Base-by-base conservation (phyloP, 2,888 invertebrate genomes). In the Ophion costatus region DNA sequence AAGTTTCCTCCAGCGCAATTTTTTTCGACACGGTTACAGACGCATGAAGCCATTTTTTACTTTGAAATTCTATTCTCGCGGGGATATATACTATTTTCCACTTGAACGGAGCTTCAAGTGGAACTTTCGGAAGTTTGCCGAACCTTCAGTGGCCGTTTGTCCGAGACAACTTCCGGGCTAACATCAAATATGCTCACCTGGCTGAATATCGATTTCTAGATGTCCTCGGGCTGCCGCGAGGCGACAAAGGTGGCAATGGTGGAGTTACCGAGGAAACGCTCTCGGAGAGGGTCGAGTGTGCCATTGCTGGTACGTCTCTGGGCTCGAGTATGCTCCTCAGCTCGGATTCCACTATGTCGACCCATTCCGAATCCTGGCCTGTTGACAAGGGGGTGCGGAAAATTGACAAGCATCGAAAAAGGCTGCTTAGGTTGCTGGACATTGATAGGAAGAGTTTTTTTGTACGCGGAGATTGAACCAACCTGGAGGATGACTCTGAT, bases 311-410 rank as follows among this genome's bases (percentile, higher is more conserved):
- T n/a, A 96, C 96, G 76, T 96, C 94, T 92, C 96, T 96, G 1
- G 97, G 97, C 91, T 97, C 97, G 86, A 97, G 93, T 90, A 97
- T 97, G 92, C 96, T 96, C 22, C 97, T 95, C 29, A 97, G 94
- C 92, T 97, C 97, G 66, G 96, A 96, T 92, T 97, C 97, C 11
- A 97, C 97, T 70, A 97, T 95, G 89, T 97, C 97, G 0, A 97
- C 97, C 97, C 97, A 97, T 93, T 97, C 97, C 45, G 96, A 95
- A 89, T 97, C 97, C 88, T 95, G 95, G 45, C 94, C 95, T 94
- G 80, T 63, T 76, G 69, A 51, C 51, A 51, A 69, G n/a, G 24
- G 69, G n/a, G 20, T 24, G 45, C 24, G 14, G 11, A 51, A 51
- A 17, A 51, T 51, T 2, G 4, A 51, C 11, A 17, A 51, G 17